phyloP scores from a whole-genome alignment of 2,113 vertebrate species.

The Rhipidura dahli region DNA sequence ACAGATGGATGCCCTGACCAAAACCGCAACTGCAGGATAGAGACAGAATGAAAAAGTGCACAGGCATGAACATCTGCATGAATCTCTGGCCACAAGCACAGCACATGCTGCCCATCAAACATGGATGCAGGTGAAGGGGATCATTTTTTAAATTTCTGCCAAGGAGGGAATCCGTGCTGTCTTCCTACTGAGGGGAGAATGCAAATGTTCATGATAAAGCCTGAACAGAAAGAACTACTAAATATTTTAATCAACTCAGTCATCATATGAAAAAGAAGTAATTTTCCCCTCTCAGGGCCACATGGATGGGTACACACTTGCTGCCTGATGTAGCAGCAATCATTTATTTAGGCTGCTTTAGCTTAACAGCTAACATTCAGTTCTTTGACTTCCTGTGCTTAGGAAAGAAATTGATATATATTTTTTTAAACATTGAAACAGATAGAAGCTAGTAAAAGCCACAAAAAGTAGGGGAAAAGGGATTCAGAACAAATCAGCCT shows the following conservation, averaged over 20 bases:
- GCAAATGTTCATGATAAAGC: constrained; percentile 28
- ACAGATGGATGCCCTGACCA: not conserved
- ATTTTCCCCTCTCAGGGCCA: constrained; percentile 30
- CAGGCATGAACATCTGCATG: not conserved
- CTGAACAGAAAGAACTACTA: constrained; percentile 10
- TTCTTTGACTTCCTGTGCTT: constrained; percentile 36
- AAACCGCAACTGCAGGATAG: not conserved
- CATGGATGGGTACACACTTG: constrained; percentile 47
- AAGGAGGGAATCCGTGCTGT: not conserved
- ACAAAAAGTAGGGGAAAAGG: not conserved
- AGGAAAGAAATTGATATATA: constrained; percentile 49
- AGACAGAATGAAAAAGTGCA: not conserved
- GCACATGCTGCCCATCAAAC: not conserved
- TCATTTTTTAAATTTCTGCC: not conserved
- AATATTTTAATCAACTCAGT: constrained; percentile 68
- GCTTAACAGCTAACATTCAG: constrained; percentile 57
- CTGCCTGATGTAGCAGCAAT: constrained; percentile 49
- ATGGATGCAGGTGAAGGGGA: accelerated
- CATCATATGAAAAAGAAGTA: constrained; percentile 34
- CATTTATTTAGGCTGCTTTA: constrained; percentile 61
- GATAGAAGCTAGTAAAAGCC: not conserved
- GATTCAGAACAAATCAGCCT: not conserved
- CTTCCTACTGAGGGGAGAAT: not conserved
- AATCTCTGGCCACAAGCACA: not conserved
- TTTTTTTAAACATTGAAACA: constrained; percentile 54